phyloP scores from a whole-genome alignment of 2,888 invertebrate genomes.

The Drosophila putrida region DNA sequence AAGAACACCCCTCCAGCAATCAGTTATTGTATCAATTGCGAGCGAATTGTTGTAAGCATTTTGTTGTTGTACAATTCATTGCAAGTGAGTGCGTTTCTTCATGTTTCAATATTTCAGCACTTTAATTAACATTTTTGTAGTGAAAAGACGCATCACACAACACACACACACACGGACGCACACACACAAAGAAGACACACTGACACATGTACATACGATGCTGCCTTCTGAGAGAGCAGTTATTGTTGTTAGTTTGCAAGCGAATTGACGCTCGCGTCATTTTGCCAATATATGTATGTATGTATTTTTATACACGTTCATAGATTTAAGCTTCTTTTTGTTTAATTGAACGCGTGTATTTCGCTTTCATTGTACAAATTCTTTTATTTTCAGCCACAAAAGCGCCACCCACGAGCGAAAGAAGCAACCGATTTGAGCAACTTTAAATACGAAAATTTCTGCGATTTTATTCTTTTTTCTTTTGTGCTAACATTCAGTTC shows the following conservation, averaged over 20 bases:
- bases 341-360: constrained; percentile 19
- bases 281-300: constrained; percentile 22
- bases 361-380: constrained; percentile 10
- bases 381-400: constrained; percentile 18
- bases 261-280: constrained; percentile 35
- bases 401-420: constrained; percentile 39
- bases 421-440: not conserved
- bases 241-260: constrained; percentile 33
- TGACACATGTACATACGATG: constrained; percentile 53
- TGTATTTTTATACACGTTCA: constrained; percentile 17
- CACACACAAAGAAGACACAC: constrained; percentile 28
- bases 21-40: constrained; percentile 27
- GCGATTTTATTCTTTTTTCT: not conserved
- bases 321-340: constrained; percentile 15
- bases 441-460: not conserved
- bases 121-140: constrained; percentile 68
- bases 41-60: constrained; percentile 21
- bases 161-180: constrained; percentile 23
- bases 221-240: constrained; percentile 56
- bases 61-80: constrained; percentile 33
- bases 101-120: constrained; percentile 51
- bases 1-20: constrained; percentile 15
- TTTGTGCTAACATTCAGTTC: not conserved
- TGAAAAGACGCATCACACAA: constrained; percentile 53
- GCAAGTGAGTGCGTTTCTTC: constrained; percentile 32